Percentiles rank a stretch among this genome's conserved stretches.
These are phyloP conservation scores for Semaprochilodus insignis DNA, from an alignment of 2,797 vertebrate species.

Conservation along the genomic window DNA sequence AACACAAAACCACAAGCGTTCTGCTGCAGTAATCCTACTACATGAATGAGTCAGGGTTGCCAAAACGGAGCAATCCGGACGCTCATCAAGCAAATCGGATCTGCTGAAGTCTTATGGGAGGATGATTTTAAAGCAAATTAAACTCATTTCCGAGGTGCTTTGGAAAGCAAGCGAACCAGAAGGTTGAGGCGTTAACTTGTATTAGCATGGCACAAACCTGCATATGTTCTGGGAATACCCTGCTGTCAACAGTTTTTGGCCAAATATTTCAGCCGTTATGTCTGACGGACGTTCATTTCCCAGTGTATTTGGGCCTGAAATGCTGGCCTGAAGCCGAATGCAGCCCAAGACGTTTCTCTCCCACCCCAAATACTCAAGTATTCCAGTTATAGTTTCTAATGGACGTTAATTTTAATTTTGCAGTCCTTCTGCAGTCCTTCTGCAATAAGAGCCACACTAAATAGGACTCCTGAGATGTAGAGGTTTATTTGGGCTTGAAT, in stretches of 20 bases:
- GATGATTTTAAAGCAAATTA: constrained; percentile 46
- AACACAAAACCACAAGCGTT: constrained; percentile 33
- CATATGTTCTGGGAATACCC: constrained; percentile 19
- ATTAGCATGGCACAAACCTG: constrained; percentile 3
- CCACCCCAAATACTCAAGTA: too few species aligned
- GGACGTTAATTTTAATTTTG: too few species aligned
- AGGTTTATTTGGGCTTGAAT: too few species aligned
- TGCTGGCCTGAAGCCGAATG: too few species aligned
- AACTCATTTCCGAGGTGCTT: constrained; percentile 37
- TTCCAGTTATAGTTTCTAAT: too few species aligned
- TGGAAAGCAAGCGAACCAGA: constrained; percentile 22
- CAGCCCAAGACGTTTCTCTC: too few species aligned
- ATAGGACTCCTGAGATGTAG: neutral
- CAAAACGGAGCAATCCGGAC: constrained; percentile 15
- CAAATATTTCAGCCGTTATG: neutral
- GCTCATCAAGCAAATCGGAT: constrained; percentile 38
- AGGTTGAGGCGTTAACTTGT: neutral
- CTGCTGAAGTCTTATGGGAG: constrained; percentile 17
- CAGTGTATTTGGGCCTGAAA: neutral
- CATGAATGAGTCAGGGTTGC: constrained; percentile 31
- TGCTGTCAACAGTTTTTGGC: neutral
- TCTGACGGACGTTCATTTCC: neutral
- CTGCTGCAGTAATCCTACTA: constrained; percentile 10
- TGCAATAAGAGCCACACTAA: neutral
- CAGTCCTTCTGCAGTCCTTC: too few species aligned